Conservation (phyloP, 1,140 invertebrate genomes). For the Bradysia coprophila region DNA sequence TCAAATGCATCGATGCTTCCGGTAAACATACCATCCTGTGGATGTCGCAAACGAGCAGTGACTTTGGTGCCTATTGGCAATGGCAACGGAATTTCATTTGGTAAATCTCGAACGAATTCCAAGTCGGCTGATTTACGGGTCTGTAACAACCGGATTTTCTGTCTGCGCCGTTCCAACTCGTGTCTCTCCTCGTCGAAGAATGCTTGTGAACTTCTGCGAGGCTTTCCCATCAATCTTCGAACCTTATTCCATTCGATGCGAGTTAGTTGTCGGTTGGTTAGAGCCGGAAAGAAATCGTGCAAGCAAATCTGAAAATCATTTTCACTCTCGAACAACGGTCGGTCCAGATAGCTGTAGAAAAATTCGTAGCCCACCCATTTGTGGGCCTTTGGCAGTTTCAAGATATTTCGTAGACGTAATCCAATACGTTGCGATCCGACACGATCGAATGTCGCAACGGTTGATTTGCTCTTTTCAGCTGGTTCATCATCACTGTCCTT, state of each 20-base stretch:
- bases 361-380: conserved; percentile 99
- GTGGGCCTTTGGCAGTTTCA: conserved; percentile 96
- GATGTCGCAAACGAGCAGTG: conserved; percentile 69
- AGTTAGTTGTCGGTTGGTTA: conserved; percentile 70
- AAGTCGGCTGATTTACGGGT: conserved; percentile 78
- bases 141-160: conserved; percentile 85
- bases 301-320: conserved; percentile 94
- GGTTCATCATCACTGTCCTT: background rate
- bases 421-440: conserved; percentile 72
- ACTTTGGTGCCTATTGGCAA: conserved; percentile 95
- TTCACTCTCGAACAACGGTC: conserved; percentile 82
- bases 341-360: conserved; percentile 98
- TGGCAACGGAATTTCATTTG: conserved; percentile 88
- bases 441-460: background rate
- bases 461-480: background rate
- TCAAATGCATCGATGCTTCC: conserved; percentile 96
- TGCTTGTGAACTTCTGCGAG: conserved; percentile 76
- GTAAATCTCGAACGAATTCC: conserved; percentile 63
- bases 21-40: conserved; percentile 93
- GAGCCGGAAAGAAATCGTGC: conserved; percentile 83
- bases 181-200: conserved; percentile 91
- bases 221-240: conserved; percentile 91
- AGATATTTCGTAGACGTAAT: conserved; percentile 77
- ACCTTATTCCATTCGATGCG: conserved; percentile 93
- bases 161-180: conserved; percentile 75